These are phyloP conservation scores for Prolemur simus DNA, from an alignment of 2,113 vertebrate genomes.

Conservation along the genomic window DNA sequence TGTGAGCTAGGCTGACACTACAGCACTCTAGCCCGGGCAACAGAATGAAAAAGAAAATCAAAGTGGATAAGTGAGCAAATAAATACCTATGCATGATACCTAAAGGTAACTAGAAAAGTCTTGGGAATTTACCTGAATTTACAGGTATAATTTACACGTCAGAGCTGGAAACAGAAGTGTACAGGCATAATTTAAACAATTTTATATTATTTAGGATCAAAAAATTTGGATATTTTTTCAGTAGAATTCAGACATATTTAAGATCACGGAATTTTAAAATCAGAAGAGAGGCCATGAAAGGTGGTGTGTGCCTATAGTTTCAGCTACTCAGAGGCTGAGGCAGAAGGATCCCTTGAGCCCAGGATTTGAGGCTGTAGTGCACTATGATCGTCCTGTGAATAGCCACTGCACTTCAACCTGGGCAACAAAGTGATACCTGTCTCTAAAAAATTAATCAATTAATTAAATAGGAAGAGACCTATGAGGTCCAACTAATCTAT, in stretches of 20 bases:
- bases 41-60: background rate
- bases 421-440: background rate
- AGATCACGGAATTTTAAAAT: constrained; percentile 25
- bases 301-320: too few relatives aligned
- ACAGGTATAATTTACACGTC: background rate
- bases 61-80: background rate
- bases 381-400: background rate
- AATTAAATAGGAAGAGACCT: background rate
- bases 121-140: constrained; percentile 23
- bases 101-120: constrained; percentile 17
- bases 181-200: constrained; percentile 10
- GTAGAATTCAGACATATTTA: constrained; percentile 43
- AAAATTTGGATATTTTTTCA: constrained; percentile 9
- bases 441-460: background rate
- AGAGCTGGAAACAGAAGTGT: background rate
- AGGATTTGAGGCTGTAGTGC: too few relatives aligned
- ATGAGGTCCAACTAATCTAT: background rate
- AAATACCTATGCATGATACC: background rate
- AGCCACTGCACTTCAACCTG: too few relatives aligned
- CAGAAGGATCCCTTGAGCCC: too few relatives aligned
- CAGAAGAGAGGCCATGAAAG: background rate
- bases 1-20: too few relatives aligned
- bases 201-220: constrained; percentile 34
- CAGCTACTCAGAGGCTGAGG: too few relatives aligned
- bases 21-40: too few relatives aligned